Base-by-base conservation (phyloP, 2,888 invertebrate species). In the Cepaea hortensis region DNA sequence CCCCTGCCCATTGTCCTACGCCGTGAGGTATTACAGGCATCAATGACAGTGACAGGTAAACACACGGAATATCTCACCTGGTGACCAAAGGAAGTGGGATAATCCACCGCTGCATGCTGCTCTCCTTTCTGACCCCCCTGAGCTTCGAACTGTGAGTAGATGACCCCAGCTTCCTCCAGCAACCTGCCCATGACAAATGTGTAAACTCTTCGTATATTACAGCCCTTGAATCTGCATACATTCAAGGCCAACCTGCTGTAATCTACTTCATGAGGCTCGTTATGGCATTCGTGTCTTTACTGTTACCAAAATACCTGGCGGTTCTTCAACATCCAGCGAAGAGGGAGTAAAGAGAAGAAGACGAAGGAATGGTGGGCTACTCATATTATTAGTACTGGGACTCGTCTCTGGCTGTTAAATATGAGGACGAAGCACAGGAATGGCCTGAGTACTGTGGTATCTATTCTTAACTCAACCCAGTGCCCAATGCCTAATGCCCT, bases 111-210 rank as follows among this genome's bases (percentile, higher is more conserved):
- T 18, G 77, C 68, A 35, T 68, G 82, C 55, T 35, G 76, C 18
- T 61, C 72, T 73, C 81, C 82, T 61, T 82, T 86, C 15, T 50
- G 48, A 9, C 73, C 75, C 2, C 81, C 81, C 15, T 81, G 13
- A n/a, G 85, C 81, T 20, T 86, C 81, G 62, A 82, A 86, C 35
- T 81, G 9, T 48, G 61, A 62, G 23, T 50, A 81, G 65, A 86
- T 86, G 46, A n/a, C 46, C 15, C 18, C 23, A 55, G 86, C 81
- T 65, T 86, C 86, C 15, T 13, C 20, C 50, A 75, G 81, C 11
- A 86, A 68, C 18, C 86, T 86, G 70, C 15, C 46, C 18, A 23
- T 1, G 11, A 55, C 55, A 55, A 72, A 72, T 20, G 23, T 20
- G 72, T 23, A n/a, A 11, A 23, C 11, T 23, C 9, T n/a, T 7